Evolutionary conservation across 2,888 invertebrate species (phyloP), one percentile per base, ranked within the genome.

Genomic region (Lochmaea capreae): DNA sequence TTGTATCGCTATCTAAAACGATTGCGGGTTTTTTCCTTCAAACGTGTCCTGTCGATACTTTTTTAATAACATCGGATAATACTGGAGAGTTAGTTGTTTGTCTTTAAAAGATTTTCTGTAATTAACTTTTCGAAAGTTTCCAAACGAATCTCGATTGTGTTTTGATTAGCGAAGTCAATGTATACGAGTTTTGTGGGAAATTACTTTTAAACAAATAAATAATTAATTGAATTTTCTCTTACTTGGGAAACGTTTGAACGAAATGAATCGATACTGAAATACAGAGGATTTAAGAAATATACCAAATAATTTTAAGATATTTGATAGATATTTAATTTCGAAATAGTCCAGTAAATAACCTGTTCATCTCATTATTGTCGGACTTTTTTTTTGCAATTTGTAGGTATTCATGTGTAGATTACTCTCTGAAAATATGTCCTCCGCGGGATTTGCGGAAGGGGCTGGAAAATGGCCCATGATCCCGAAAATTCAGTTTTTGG

Each of bases 161-260:
- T 49, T 49, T 49, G 49, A 49, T 49, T 49, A 49, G n/a, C 5
- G 49, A n/a, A 49, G 49, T 49, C 49, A 49, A 49, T n/a, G 49
- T n/a, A 49, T n/a, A 49, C 49, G n/a, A 49, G n/a, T 49, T 49
- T 49, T 14, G n/a, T n/a, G 49, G n/a, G 49, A 49, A 49, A n/a
- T 49, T 49, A 4, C 49, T n/a, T 49, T n/a, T n/a, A n/a, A 49
- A 49, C 49, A 49, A 49, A 49, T 49, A 49, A 49, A 49, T 49
- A n/a, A 49, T 49, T 49, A 49, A 49, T 49, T 49, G n/a, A n/a
- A 49, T 49, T n/a, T 49, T 49, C 49, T 49, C 49, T 46, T 49
- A 49, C 6, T 49, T 49, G 1, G 0, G 8, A n/a, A 49, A 49
- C 12, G 14, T 46, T 46, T 46, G 11, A 46, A 46, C 5, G 12